A percentile compares a stretch with the other conserved stretches of the same genome.
Conservation (phyloP, 2,113 vertebrate species). For the Pachyramphus minor region DNA sequence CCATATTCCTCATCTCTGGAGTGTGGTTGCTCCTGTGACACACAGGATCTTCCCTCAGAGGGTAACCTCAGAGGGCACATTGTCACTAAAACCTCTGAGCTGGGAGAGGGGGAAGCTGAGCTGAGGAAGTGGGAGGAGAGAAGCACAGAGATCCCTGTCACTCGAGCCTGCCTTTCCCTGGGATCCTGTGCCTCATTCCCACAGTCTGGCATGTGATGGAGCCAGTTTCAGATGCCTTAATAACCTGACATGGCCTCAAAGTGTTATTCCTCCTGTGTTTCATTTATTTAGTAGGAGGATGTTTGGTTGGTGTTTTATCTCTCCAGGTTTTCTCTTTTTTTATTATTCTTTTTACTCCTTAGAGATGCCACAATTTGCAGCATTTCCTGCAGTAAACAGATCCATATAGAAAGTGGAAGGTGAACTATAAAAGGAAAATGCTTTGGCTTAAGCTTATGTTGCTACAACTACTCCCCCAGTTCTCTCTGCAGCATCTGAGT, state of each 20-base stretch:
- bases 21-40: neutral
- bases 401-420: conserved; percentile 37
- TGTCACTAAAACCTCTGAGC: neutral
- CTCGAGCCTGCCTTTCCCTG: neutral
- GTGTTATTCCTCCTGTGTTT: neutral
- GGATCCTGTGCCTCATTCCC: neutral
- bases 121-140: neutral
- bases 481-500: neutral
- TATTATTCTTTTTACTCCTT: neutral
- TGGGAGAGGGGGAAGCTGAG: neutral
- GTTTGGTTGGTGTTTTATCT: neutral
- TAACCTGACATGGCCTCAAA: neutral
- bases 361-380: neutral
- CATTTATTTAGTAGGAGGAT: neutral
- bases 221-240: neutral
- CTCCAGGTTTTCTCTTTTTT: neutral
- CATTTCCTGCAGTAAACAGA: conserved; percentile 22
- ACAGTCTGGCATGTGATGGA: neutral
- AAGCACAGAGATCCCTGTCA: neutral
- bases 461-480: conserved; percentile 52
- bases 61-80: neutral
- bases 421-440: conserved; percentile 49
- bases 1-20: neutral
- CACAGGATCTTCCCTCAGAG: neutral
- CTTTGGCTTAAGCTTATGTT: conserved; percentile 2